phyloP scores from a whole-genome alignment of 1,140 invertebrate species.

The Trichonephila clavipes region DNA sequence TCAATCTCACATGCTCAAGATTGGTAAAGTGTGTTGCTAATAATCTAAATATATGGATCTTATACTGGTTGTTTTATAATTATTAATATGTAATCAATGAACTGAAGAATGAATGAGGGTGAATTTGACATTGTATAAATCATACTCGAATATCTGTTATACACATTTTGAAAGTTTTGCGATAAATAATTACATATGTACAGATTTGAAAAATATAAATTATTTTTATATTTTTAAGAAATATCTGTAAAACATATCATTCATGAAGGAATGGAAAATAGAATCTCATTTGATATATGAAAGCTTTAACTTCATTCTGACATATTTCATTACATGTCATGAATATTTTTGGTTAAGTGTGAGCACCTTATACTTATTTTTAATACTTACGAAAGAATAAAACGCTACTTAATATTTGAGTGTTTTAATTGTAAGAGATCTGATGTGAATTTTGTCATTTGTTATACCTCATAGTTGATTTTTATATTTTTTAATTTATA shows the following conservation, averaged over 20 bases:
- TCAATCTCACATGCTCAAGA: neutral
- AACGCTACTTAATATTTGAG: conserved; percentile 12
- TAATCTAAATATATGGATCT: neutral
- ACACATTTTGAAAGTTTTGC: neutral
- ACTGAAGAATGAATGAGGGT: neutral
- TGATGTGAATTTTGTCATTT: neutral
- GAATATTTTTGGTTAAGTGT: neutral
- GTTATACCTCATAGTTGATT: conserved; percentile 13
- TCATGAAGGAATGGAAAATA: neutral
- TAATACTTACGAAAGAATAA: neutral
- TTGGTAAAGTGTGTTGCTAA: neutral
- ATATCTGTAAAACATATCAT: conserved; percentile 6
- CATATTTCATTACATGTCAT: neutral
- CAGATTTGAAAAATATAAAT: neutral
- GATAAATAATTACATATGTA: neutral
- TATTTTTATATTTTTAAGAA: neutral
- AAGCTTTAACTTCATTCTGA: conserved; percentile 31
- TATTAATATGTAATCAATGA: neutral
- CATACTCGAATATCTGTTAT: neutral
- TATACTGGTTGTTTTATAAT: neutral
- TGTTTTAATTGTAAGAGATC: conserved; percentile 8
- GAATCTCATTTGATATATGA: neutral
- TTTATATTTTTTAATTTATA: conserved; percentile 18
- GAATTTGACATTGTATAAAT: conserved; percentile 14
- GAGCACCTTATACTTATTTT: conserved; percentile 11